Percentiles rank a stretch among this genome's conserved stretches.
These are phyloP conservation scores for Protodeltote pygarga DNA, from an alignment of 2,888 invertebrate species.

Conservation along the genomic window DNA sequence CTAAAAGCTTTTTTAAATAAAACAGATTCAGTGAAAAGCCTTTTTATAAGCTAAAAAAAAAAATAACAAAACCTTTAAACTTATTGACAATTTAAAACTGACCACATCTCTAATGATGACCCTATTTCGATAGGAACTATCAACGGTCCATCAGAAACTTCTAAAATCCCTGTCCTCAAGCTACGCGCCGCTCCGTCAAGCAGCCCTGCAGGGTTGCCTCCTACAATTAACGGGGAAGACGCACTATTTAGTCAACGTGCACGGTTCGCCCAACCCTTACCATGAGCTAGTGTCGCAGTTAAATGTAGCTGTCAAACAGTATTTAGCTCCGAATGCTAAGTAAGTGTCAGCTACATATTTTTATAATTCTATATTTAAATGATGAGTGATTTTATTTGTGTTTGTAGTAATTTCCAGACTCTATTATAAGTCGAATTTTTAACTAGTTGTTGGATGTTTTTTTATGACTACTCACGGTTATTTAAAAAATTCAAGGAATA, in stretches of 20 bases:
- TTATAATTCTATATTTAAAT: not conserved
- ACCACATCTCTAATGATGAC: too few species aligned
- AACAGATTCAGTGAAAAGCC: too few species aligned
- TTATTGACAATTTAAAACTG: too few species aligned
- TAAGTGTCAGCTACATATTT: constrained; percentile 41
- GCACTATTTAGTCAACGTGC: constrained; percentile 36
- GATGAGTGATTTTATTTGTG: too few species aligned
- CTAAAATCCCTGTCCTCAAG: constrained; percentile 74
- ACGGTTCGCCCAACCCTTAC: constrained; percentile 52
- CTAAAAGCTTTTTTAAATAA: too few species aligned
- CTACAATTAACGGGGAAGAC: constrained; percentile 65
- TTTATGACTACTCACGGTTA: too few species aligned
- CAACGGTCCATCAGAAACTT: constrained; percentile 77
- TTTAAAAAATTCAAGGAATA: too few species aligned
- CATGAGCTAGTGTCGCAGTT: constrained; percentile 68
- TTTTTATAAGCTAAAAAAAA: too few species aligned
- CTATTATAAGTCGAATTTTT: too few species aligned
- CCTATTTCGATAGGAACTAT: constrained; percentile 63
- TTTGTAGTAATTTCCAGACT: too few species aligned
- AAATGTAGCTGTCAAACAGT: constrained; percentile 60
- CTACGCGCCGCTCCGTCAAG: constrained; percentile 77
- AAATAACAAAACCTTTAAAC: too few species aligned
- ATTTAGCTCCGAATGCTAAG: constrained; percentile 61
- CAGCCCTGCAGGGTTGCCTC: constrained; percentile 78
- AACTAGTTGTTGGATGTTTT: too few species aligned